These are phyloP conservation scores for Ardeotis arabs DNA, from an alignment of 2,113 vertebrate species.

Conservation along the genomic window DNA sequence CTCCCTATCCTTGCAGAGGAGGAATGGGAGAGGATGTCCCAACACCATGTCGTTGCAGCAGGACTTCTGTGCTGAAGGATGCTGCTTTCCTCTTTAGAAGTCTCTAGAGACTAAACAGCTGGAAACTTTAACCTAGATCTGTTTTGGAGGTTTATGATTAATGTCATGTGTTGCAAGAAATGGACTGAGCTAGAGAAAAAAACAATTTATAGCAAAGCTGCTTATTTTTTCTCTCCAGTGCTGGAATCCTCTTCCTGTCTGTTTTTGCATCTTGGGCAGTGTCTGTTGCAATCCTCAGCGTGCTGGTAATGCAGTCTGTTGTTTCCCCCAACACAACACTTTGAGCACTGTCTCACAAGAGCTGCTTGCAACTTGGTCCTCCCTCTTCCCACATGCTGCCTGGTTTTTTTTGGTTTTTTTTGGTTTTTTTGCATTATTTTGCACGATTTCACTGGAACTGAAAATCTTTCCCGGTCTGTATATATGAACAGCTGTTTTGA, in stretches of 20 bases:
- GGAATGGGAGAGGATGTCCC: background rate
- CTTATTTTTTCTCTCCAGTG: constrained; percentile 18
- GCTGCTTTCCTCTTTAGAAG: background rate
- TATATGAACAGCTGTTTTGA: constrained; percentile 1
- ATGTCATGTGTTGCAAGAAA: background rate
- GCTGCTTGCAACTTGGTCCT: background rate
- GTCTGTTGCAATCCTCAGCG: background rate
- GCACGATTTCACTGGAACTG: background rate
- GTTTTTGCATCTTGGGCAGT: background rate
- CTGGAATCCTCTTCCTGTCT: constrained; percentile 9
- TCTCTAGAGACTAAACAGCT: background rate
- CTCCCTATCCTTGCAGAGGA: background rate
- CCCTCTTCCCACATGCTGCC: background rate
- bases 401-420: background rate
- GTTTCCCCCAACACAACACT: background rate
- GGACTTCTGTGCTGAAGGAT: background rate
- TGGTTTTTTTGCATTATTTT: background rate
- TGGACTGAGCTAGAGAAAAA: background rate
- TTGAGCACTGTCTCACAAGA: background rate
- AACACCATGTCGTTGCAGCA: accelerated
- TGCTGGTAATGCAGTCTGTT: background rate
- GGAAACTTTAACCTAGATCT: constrained; percentile 29
- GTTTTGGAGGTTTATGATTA: background rate
- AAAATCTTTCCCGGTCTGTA: background rate
- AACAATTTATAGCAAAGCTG: constrained; percentile 47